Evolutionary conservation across 2,113 vertebrate species (phyloP).

Genomic region (Cheirogaleus medius): DNA sequence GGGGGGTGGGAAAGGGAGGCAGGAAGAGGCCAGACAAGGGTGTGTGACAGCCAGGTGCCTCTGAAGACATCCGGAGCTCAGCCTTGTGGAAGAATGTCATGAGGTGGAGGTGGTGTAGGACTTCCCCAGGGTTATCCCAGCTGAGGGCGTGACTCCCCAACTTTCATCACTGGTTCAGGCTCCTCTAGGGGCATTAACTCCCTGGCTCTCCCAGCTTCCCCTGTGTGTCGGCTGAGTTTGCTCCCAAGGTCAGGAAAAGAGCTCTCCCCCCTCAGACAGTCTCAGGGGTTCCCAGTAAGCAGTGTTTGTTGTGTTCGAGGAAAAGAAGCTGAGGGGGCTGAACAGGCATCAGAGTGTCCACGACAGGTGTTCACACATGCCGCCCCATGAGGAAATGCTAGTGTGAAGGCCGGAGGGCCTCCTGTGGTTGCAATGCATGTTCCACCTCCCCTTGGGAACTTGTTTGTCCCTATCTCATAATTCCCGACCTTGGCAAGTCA

Average conservation of each 20-base stretch:
- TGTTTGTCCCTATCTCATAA: background rate
- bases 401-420: background rate
- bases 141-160: background rate
- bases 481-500: background rate
- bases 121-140: background rate
- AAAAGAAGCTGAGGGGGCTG: background rate
- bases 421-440: background rate
- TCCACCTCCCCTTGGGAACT: background rate
- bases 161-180: background rate
- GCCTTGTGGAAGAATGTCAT: background rate
- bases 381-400: too few relatives aligned
- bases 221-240: background rate
- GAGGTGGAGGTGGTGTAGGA: background rate
- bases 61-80: background rate
- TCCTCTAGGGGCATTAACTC: background rate
- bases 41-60: background rate
- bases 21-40: background rate
- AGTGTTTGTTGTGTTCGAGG: rapidly evolving
- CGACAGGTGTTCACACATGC: too few relatives aligned
- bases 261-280: background rate
- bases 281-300: background rate
- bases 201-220: background rate
- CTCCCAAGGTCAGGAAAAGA: background rate
- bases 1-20: background rate
- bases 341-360: too few relatives aligned